Conservation (phyloP, 1,140 invertebrate species). For the Caenorhabditis remanei region DNA sequence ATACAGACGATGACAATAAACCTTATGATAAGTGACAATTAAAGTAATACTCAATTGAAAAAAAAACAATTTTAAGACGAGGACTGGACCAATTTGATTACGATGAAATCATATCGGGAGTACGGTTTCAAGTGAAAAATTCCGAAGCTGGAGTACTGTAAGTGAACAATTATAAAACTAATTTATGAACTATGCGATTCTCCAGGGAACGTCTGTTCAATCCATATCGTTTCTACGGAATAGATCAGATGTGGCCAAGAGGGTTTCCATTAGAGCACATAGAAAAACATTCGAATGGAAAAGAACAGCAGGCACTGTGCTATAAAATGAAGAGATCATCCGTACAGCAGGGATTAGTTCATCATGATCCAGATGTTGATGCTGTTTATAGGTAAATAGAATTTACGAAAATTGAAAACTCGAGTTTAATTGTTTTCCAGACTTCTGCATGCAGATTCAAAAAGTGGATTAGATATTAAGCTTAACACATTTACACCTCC, state of each 20-base stretch:
- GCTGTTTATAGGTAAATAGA: slow-evolving; percentile 72
- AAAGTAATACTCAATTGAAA: background rate
- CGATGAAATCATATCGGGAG: background rate
- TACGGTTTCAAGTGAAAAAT: background rate
- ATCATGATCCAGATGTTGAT: slow-evolving; percentile 78
- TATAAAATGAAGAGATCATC: slow-evolving; percentile 63
- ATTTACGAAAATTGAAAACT: slow-evolving; percentile 33
- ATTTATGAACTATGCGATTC: background rate
- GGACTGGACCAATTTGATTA: slow-evolving; percentile 57
- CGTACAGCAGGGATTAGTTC: slow-evolving; percentile 78
- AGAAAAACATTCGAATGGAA: slow-evolving; percentile 34
- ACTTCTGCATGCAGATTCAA: slow-evolving; percentile 41
- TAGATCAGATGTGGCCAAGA: slow-evolving; percentile 46
- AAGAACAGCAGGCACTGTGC: slow-evolving; percentile 22
- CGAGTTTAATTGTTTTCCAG: slow-evolving; percentile 54
- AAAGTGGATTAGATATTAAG: slow-evolving; percentile 8
- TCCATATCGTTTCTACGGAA: slow-evolving; percentile 15
- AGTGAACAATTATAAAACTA: too few species aligned
- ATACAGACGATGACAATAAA: slow-evolving; percentile 78
- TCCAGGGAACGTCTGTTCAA: slow-evolving; percentile 52
- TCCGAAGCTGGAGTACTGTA: background rate
- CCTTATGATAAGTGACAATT: slow-evolving; percentile 63
- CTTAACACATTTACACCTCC: slow-evolving; percentile 60
- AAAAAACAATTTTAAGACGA: background rate
- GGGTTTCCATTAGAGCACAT: background rate